Evolutionary conservation across 1,140 invertebrate genomes (phyloP).

Genomic region (Aradophagus sp.): DNA sequence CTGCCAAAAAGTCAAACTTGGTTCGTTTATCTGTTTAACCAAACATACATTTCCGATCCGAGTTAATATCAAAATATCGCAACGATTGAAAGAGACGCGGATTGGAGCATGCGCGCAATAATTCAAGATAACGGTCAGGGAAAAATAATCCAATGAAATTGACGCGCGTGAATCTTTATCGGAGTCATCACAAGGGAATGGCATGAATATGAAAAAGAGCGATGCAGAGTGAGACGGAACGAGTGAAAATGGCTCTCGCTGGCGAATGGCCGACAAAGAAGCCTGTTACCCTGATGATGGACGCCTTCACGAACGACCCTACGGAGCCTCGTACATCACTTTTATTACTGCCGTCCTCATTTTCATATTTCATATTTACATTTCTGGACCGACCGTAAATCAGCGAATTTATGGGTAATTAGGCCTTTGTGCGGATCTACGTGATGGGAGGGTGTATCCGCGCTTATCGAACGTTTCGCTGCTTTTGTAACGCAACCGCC

Average conservation of each 20-base stretch:
- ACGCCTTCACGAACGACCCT: conserved; percentile 84
- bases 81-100: conserved; percentile 37
- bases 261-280: conserved; percentile 77
- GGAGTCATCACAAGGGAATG: conserved; percentile 54
- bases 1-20: too few species aligned
- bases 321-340: conserved; percentile 84
- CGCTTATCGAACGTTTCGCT: conserved; percentile 64
- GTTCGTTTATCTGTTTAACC: too few species aligned
- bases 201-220: conserved; percentile 60
- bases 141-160: conserved; percentile 54
- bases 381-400: conserved; percentile 78
- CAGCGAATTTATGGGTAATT: conserved; percentile 81
- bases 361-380: conserved; percentile 89
- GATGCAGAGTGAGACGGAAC: conserved; percentile 52
- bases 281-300: conserved; percentile 81
- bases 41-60: too few species aligned
- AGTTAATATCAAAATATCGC: too few species aligned
- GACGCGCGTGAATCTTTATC: conserved; percentile 57
- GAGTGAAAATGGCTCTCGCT: conserved; percentile 65
- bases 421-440: conserved; percentile 75
- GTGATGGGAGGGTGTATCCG: conserved; percentile 54
- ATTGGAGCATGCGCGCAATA: conserved; percentile 27
- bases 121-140: conserved; percentile 47
- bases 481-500: conserved; percentile 52
- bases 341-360: conserved; percentile 87